Conservation (phyloP, 2,113 vertebrate species). For the Dasypus novemcinctus region DNA sequence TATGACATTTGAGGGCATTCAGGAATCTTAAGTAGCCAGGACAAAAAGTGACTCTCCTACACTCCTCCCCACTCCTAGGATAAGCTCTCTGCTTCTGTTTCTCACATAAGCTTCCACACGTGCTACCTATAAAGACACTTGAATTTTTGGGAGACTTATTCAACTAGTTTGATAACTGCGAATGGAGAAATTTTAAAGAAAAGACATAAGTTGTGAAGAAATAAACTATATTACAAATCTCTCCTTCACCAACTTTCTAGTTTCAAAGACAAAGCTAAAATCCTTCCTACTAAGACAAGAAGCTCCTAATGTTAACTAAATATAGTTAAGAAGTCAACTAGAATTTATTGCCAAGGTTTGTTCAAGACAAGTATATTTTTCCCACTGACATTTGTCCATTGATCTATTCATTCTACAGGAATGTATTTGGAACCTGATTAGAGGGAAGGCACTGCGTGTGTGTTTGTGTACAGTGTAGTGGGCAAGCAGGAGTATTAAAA, state of each 20-base stretch:
- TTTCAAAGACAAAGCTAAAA: not conserved
- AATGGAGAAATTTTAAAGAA: conserved; percentile 21
- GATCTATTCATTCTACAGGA: not conserved
- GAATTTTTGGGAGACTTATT: not conserved
- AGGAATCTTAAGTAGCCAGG: not conserved
- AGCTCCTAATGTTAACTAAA: not conserved
- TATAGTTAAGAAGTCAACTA: not conserved
- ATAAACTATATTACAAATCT: not conserved
- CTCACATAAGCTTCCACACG: not conserved
- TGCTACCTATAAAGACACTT: not conserved
- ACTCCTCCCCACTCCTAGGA: not conserved
- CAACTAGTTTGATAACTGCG: not conserved
- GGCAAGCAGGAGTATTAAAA: not conserved
- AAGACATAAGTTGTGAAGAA: not conserved
- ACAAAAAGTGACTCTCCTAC: not conserved
- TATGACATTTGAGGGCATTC: not conserved
- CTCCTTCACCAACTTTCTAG: not conserved
- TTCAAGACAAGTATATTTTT: not conserved
- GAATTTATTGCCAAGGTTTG: not conserved
- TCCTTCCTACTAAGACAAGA: not conserved
- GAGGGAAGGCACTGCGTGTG: not conserved
- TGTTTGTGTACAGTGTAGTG: not conserved
- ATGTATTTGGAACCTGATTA: not conserved
- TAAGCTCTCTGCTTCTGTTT: not conserved
- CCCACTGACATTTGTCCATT: not conserved